phyloP scores from a whole-genome alignment of 2,888 invertebrate genomes.

The Darwinula stevensoni region DNA sequence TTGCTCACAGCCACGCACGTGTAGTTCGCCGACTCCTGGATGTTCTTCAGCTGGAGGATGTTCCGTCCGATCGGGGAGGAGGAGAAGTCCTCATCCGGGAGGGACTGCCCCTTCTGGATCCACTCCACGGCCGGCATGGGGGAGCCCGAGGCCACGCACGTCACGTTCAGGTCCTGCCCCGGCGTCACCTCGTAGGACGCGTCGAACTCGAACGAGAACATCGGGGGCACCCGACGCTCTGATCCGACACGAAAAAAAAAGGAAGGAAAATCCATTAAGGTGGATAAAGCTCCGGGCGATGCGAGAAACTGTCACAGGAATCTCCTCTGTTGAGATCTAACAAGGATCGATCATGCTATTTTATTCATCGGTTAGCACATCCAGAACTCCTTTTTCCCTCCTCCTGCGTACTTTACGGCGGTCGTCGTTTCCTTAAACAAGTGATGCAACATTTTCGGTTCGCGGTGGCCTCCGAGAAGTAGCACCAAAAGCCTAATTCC shows the following conservation, averaged over 20 bases:
- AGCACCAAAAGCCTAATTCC: too few species aligned
- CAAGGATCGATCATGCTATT: too few species aligned
- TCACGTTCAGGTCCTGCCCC: constrained; percentile 64
- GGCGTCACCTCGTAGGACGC: constrained; percentile 61
- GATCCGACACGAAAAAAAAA: constrained; percentile 16
- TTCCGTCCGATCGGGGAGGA: constrained; percentile 47
- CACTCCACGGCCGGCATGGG: constrained; percentile 88
- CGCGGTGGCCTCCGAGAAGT: too few species aligned
- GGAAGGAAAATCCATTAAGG: neutral
- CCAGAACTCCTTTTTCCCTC: too few species aligned
- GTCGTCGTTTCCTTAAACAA: too few species aligned
- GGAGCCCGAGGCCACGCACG: constrained; percentile 88
- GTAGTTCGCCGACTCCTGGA: constrained; percentile 77
- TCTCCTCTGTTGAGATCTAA: too few species aligned
- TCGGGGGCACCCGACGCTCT: constrained; percentile 83
- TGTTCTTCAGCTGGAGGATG: constrained; percentile 51
- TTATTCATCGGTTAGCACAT: too few species aligned
- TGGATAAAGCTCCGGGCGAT: too few species aligned
- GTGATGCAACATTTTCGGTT: too few species aligned
- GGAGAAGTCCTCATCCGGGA: constrained; percentile 11
- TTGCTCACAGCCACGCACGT: constrained; percentile 88
- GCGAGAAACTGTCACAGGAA: too few species aligned
- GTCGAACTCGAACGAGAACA: constrained; percentile 75
- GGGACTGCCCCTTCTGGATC: constrained; percentile 12
- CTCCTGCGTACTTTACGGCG: too few species aligned